A percentile compares a stretch with the other conserved stretches of the same genome.
phyloP scores from a whole-genome alignment of 2,797 vertebrate genomes.

The Chromis chromis region DNA sequence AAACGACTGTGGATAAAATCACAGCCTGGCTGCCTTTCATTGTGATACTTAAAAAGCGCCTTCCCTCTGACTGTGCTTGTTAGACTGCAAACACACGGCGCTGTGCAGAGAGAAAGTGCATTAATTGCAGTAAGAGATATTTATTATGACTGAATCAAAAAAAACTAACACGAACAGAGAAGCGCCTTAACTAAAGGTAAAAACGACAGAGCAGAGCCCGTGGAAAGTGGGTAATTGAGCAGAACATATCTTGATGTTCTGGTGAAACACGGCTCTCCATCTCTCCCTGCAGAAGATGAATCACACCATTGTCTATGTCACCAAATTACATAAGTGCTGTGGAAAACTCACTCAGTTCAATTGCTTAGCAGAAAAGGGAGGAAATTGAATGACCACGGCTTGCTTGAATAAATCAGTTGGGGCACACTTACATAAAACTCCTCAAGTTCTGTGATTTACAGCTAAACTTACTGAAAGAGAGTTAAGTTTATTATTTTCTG shows the following conservation, averaged over 20 bases:
- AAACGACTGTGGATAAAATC: conserved; percentile 62
- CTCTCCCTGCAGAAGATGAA: conserved; percentile 71
- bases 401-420: conserved; percentile 43
- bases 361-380: conserved; percentile 46
- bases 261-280: conserved; percentile 61
- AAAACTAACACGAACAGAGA: conserved; percentile 44
- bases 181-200: conserved; percentile 47
- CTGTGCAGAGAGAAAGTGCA: conserved; percentile 20
- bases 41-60: conserved; percentile 54
- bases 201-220: conserved; percentile 45
- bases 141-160: conserved; percentile 40
- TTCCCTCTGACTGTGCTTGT: conserved; percentile 47
- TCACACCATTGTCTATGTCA: conserved; percentile 75
- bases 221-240: conserved; percentile 74
- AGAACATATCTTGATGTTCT: conserved; percentile 78
- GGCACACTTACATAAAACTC: conserved; percentile 32
- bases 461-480: neutral
- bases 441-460: conserved; percentile 24
- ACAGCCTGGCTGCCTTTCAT: conserved; percentile 49
- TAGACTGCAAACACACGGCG: conserved; percentile 46
- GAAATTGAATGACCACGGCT: conserved; percentile 46
- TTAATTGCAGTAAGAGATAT: conserved; percentile 50
- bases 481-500: neutral
- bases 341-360: conserved; percentile 73
- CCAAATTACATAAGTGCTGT: conserved; percentile 74